Percentiles rank a stretch among this genome's conserved stretches.
Evolutionary conservation across 2,113 vertebrate species (phyloP).

Genomic region (Pedionomus torquatus): DNA sequence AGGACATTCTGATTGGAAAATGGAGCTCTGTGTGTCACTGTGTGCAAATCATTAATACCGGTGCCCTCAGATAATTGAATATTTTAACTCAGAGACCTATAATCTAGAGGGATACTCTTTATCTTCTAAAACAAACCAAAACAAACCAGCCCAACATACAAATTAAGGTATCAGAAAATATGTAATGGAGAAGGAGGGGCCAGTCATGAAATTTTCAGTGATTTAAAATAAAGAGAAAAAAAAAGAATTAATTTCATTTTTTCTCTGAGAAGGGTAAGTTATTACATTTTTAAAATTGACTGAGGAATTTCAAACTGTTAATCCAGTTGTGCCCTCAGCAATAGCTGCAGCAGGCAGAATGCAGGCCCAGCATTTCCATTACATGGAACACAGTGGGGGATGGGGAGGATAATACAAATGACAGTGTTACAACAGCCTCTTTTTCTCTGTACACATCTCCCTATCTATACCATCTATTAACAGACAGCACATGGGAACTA

Average conservation of each 20-base stretch:
- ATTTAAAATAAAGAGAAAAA: background rate
- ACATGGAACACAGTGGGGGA: accelerated
- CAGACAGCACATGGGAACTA: background rate
- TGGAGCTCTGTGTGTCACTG: background rate
- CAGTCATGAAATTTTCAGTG: background rate
- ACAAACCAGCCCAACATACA: background rate
- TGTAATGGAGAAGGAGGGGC: background rate
- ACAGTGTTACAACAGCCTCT: background rate
- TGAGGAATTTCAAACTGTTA: background rate
- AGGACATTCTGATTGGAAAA: background rate
- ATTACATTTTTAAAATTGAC: background rate
- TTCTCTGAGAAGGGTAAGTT: background rate
- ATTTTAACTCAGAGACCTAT: background rate
- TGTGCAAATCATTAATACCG: background rate
- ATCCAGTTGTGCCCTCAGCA: background rate
- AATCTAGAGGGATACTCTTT: background rate
- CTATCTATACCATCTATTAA: background rate
- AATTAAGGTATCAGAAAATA: background rate
- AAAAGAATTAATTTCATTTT: background rate
- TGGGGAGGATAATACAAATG: accelerated
- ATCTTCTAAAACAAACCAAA: background rate
- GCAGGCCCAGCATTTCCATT: background rate
- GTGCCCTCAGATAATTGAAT: background rate
- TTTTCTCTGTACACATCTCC: background rate
- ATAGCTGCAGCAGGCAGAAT: background rate